phyloP scores from a whole-genome alignment of 2,113 vertebrate species.

The Macrotis lagotis region DNA sequence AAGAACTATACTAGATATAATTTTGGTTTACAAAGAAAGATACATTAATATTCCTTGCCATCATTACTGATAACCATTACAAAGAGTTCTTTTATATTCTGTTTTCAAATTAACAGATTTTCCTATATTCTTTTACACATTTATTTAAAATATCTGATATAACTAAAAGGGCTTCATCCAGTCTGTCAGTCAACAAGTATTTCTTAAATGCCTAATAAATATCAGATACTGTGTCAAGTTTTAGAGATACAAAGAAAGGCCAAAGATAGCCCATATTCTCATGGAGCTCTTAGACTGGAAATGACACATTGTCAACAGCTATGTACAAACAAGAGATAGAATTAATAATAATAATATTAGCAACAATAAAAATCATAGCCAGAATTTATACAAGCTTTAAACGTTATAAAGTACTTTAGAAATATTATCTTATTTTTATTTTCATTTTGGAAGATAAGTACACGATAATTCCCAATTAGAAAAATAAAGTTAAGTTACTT shows the following conservation, averaged over 20 bases:
- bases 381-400: not conserved
- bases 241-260: not conserved
- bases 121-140: not conserved
- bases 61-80: not conserved
- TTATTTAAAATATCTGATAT: not conserved
- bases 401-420: not conserved
- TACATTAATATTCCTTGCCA: conserved; percentile 44
- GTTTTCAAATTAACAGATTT: not conserved
- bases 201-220: not conserved
- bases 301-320: not conserved
- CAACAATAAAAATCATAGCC: not conserved
- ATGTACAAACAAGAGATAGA: not conserved
- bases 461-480: not conserved
- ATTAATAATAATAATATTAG: not conserved
- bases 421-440: not conserved
- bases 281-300: not conserved
- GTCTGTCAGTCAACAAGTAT: not conserved
- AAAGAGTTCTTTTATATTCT: not conserved
- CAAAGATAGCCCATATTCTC: not conserved
- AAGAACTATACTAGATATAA: not conserved
- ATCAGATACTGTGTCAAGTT: not conserved
- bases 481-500: not conserved
- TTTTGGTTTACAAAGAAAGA: conserved; percentile 49
- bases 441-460: not conserved
- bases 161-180: not conserved